phyloP scores from a whole-genome alignment of 2,888 invertebrate genomes.

The Drosophila neoperkinsi region DNA sequence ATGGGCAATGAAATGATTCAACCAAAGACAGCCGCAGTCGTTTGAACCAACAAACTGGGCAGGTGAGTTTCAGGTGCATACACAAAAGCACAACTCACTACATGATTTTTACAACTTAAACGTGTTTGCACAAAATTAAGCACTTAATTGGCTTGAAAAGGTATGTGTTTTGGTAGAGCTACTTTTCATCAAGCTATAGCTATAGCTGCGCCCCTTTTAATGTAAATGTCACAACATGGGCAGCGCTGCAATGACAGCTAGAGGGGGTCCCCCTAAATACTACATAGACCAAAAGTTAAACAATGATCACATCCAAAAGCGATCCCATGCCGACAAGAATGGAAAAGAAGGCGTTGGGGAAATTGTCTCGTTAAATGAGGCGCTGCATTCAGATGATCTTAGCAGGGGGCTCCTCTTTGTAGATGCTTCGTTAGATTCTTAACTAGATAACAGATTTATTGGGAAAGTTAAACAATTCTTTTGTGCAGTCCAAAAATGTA shows the following conservation, averaged over 20 bases:
- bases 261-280: slow-evolving; percentile 1
- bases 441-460: not conserved
- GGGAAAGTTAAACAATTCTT: not conserved
- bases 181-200: not conserved
- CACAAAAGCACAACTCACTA: not conserved
- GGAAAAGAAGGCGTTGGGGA: not conserved
- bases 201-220: slow-evolving; percentile 19
- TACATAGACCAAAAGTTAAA: not conserved
- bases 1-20: slow-evolving; percentile 45
- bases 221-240: slow-evolving; percentile 46
- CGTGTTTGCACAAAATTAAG: not conserved
- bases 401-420: not conserved
- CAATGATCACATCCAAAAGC: slow-evolving; percentile 13
- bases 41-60: not conserved
- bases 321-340: slow-evolving; percentile 23
- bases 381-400: not conserved
- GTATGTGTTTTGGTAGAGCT: not conserved
- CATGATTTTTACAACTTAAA: not conserved
- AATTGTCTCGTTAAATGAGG: slow-evolving; percentile 27
- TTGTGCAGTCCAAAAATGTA: not conserved
- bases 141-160: not conserved
- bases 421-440: not conserved
- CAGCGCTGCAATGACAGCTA: slow-evolving; percentile 1
- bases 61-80: slow-evolving; percentile 5
- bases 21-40: slow-evolving; percentile 3